These are phyloP conservation scores for Xenus cinereus DNA, from an alignment of 2,113 vertebrate species.

Conservation along the genomic window DNA sequence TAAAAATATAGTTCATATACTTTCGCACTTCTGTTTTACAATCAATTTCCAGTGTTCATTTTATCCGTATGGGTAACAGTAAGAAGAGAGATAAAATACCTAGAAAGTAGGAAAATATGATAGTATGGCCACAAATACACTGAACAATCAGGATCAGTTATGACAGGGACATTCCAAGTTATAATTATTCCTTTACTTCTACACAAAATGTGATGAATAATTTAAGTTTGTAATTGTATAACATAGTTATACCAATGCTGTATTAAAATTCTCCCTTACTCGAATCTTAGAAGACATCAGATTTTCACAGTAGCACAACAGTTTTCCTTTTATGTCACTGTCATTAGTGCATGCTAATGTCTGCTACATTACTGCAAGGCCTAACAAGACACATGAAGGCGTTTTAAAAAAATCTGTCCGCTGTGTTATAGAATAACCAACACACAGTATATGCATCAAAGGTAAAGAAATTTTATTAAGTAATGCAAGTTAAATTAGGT, in stretches of 20 bases:
- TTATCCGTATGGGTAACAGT: background rate
- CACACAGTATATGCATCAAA: background rate
- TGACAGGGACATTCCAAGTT: background rate
- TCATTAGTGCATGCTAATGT: background rate
- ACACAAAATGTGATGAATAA: background rate
- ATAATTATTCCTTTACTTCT: background rate
- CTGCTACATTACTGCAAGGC: background rate
- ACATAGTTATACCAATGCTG: background rate
- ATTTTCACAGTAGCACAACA: background rate
- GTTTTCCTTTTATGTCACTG: background rate
- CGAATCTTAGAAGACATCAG: background rate
- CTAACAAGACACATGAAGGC: background rate
- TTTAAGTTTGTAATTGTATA: background rate
- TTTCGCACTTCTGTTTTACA: background rate
- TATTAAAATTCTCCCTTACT: background rate
- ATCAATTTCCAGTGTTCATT: background rate
- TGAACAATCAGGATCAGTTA: background rate
- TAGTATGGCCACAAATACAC: background rate
- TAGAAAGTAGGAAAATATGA: background rate
- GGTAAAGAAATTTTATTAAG: background rate
- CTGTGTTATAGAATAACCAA: background rate
- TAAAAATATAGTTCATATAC: background rate
- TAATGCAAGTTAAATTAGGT: background rate
- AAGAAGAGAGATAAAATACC: background rate
- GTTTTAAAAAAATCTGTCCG: accelerated